Evolutionary conservation across 2,888 invertebrate genomes (phyloP), one percentile per base, ranked within the genome.

Genomic region (Drosophila paramelanica): DNA sequence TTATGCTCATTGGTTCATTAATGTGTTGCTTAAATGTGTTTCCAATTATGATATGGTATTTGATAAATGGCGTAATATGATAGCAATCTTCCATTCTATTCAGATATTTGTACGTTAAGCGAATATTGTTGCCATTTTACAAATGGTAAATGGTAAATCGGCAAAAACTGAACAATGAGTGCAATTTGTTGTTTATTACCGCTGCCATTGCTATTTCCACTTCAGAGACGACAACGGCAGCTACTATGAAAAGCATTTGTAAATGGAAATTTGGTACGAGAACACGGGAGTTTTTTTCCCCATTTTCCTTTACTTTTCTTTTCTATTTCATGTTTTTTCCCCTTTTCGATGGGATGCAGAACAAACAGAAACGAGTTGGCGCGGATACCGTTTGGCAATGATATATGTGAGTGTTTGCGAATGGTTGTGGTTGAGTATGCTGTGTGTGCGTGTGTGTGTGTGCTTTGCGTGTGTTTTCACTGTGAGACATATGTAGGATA

Each of bases 181-280:
- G 65, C 81, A 85, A 87, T 84, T 83, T 81, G 83, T 79, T 84
- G 70, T 79, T 77, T 70, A 81, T 84, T 74, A 77, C 68, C 78
- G 70, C 61, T 71, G 62, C 67, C 57, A 66, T 59, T 60, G 71
- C 56, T 52, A 36, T 77, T 78, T 76, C 65, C 76, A 73, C 77
- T 73, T 46, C 42, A 73, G 73, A 56, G 65, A 55, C 53, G 45
- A 50, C 72, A 55, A 36, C 38, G 38, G 39, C 46, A 55, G 31
- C 31, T 27, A 20, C 43, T 50, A 59, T 8, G 33, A 53, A 36
- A n/a, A 33, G 17, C 11, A 31, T 43, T 55, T 45, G 20, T 41
- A 62, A 60, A 75, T 69, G 51, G 64, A 74, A 74, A 68, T 64
- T 36, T 31, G 38, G 39, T 33, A 27, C 13, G 38, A 20, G 53